Evolutionary conservation across 2,113 vertebrate species (phyloP).

Genomic region (Paedocypris sp.): DNA sequence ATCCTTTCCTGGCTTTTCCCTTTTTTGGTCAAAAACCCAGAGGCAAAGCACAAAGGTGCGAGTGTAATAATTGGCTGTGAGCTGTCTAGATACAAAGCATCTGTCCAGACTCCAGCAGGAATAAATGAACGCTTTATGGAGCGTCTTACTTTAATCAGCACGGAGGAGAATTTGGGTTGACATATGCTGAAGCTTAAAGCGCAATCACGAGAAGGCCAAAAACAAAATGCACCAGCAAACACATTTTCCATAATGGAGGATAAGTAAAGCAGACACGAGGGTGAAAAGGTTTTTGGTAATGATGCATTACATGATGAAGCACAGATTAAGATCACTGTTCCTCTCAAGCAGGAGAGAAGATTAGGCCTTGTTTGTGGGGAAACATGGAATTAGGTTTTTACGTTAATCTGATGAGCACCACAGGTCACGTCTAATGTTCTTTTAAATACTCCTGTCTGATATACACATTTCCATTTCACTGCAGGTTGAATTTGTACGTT

Average conservation of each 20-base stretch:
- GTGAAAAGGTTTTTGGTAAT: not conserved
- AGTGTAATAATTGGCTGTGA: constrained; percentile 44
- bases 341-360: constrained; percentile 38
- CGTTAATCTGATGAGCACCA: constrained; percentile 29
- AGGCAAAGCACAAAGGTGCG: constrained; percentile 43
- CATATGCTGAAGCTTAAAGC: constrained; percentile 20
- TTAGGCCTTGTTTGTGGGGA: constrained; percentile 37
- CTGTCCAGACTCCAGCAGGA: constrained; percentile 30
- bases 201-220: no score
- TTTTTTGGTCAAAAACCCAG: constrained; percentile 36
- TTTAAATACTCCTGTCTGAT: not conserved
- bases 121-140: constrained; percentile 28
- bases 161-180: constrained; percentile 5
- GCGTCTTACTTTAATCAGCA: constrained; percentile 26
- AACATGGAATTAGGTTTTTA: constrained; percentile 35
- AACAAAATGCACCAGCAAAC: not conserved
- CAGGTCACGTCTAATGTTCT: not conserved
- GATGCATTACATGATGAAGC: not conserved
- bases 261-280: no score
- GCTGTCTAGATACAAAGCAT: constrained; percentile 44
- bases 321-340: constrained; percentile 17
- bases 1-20: constrained; percentile 37
- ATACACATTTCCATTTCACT: no score
- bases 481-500: no score
- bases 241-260: not conserved